phyloP scores from a whole-genome alignment of 2,113 vertebrate species.

The Menura novaehollandiae region DNA sequence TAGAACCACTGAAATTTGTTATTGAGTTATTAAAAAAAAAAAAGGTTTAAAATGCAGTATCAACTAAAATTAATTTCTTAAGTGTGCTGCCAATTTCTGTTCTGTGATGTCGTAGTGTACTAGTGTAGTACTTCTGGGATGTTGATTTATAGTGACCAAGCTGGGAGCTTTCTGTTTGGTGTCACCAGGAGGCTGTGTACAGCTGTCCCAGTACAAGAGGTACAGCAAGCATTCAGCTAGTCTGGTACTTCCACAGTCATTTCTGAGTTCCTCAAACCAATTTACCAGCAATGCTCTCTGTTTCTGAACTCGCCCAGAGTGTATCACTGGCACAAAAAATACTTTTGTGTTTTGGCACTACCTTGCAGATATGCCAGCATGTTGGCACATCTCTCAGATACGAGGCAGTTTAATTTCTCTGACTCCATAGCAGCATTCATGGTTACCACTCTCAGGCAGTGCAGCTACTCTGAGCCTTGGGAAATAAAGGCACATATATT shows the following conservation, averaged over 20 bases:
- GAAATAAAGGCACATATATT: not conserved
- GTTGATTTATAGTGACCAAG: not conserved
- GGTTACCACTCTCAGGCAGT: not conserved
- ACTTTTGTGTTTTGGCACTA: not conserved
- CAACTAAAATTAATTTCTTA: not conserved
- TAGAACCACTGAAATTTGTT: not conserved
- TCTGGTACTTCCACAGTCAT: not conserved
- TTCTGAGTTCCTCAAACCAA: not conserved
- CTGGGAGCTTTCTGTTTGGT: not conserved
- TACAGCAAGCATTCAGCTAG: not conserved
- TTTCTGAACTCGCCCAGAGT: not conserved
- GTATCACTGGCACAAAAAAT: not conserved
- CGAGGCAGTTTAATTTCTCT: not conserved
- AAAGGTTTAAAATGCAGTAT: not conserved
- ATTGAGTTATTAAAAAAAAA: not conserved
- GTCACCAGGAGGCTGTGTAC: not conserved
- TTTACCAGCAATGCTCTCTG: not conserved
- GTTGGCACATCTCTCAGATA: not conserved
- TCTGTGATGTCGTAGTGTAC: not conserved
- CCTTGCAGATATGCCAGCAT: not conserved
- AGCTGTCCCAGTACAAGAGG: not conserved
- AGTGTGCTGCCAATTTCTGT: not conserved
- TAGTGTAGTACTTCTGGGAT: not conserved
- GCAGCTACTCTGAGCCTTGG: not conserved
- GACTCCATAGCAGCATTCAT: not conserved